Base-by-base conservation (phyloP, 1,140 invertebrate species). In the Steinernema khuongi region DNA sequence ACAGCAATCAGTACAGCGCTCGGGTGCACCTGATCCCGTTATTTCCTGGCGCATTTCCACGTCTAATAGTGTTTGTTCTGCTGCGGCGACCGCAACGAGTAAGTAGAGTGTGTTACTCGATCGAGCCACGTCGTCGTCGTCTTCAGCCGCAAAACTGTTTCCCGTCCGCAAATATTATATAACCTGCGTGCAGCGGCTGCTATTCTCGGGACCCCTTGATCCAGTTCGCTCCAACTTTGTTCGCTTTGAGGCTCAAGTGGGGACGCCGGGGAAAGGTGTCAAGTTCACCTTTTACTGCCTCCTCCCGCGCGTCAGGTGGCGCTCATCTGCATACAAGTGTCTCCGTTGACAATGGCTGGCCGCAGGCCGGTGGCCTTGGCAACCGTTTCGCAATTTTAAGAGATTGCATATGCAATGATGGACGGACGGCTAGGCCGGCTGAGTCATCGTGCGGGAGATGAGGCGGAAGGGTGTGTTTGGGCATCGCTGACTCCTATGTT, bases 231-330 rank as follows among this genome's bases (percentile, higher is more conserved):
- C 14, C 14, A 60, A 60, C 11, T 41, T 41, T 41, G 36, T 41
- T 41, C 36, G 7, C 7, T 41, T 60, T n/a, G n/a, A n/a, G n/a
- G n/a, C 50, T 60, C 50, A 60, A 60, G 50, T 60, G 50, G 4
- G 50, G 50, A 14, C 14, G 19, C 22, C 14, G 50, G 22, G 19
- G 50, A 60, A 60, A 60, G 22, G 50, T 60, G 50, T 60, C 50
- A 60, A 60, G 50, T 60, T 60, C 50, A 60, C 50, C 50, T 60
- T 60, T 60, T 60, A 60, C 50, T 60, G 50, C 50, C 50, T 60
- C 50, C 19, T 4, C 50, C 22, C 4, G 50, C 50, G 50, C 50
- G 50, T 22, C 26, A 22, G 7, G 11, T 7, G 50, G 50, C 4
- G 50, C 50, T 60, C 50, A 26, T 60, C 22, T 41, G 36, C 36